Conservation (phyloP, 2,113 vertebrate species). For the Egretta garzetta region DNA sequence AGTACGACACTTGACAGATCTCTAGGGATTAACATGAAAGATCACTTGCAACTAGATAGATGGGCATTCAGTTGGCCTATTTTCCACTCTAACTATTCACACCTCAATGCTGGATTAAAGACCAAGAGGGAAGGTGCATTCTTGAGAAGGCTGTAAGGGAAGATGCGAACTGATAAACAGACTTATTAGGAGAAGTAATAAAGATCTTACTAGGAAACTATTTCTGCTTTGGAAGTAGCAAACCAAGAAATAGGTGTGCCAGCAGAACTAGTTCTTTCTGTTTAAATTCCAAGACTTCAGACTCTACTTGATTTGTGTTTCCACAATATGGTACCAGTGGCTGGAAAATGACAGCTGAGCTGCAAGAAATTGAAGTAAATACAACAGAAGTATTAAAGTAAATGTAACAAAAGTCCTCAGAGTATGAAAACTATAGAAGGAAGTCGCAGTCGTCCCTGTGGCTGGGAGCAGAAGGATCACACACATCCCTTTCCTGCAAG, state of each 20-base stretch:
- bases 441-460: background rate
- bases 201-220: background rate
- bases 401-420: background rate
- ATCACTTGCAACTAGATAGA: background rate
- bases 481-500: background rate
- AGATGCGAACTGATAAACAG: background rate
- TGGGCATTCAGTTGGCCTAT: background rate
- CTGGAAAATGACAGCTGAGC: background rate
- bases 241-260: background rate
- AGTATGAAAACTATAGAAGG: background rate
- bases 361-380: background rate
- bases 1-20: rapidly evolving
- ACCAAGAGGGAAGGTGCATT: background rate
- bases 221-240: background rate
- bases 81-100: background rate
- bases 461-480: background rate
- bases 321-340: background rate
- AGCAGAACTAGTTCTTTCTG: background rate
- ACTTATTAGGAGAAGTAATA: background rate
- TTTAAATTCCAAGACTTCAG: background rate
- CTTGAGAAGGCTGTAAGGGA: background rate
- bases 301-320: background rate
- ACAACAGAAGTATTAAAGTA: background rate
- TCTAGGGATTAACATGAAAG: background rate
- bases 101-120: background rate